Evolutionary conservation across 2,888 invertebrate genomes (phyloP), one percentile per base, ranked within the genome.

Genomic region (Drosophila formosana): DNA sequence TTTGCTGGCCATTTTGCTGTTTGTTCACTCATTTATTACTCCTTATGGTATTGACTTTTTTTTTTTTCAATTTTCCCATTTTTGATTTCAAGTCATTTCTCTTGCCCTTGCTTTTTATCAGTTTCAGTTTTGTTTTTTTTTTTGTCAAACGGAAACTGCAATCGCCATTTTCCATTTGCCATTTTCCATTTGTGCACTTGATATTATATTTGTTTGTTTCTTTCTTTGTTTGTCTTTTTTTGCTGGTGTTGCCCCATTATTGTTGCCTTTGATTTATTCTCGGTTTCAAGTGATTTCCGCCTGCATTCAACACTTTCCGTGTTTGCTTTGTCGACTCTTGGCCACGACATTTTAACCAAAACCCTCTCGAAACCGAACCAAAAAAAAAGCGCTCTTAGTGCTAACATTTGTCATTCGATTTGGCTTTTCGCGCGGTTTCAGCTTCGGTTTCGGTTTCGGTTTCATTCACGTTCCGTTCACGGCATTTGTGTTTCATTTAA

Each of bases 221-320:
- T 56, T 58, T 65, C 60, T 66, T 60, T 62, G 39, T 26, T 62
- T 11, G 32, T 18, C 18, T 70, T 32, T 37, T 46, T 55, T 60
- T 11, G 32, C 58, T 70, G 65, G 65, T 66, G 57, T 55, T 50
- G 25, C 53, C 47, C 75, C 83, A 75, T 83, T 88, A 83, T 83
- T 82, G 87, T 80, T 86, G 70, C 66, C 85, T 73, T 89, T 86
- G 85, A 86, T 89, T 86, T 89, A 86, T 86, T 60, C 72, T 75
- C 82, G 74, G 80, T 84, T 86, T 89, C 88, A 86, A 86, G 89
- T 87, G 89, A 86, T 86, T 86, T 89, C 85, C 89, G 88, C 77
- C 70, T 52, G 76, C 81, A 75, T 87, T 85, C 88, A 84, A 84
- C 89, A 87, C 89, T 76, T 80, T 68, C 51, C 52, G 52, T 75